Conservation (phyloP, 2,113 vertebrate species). For the Ptilorrhoa leucosticta region DNA sequence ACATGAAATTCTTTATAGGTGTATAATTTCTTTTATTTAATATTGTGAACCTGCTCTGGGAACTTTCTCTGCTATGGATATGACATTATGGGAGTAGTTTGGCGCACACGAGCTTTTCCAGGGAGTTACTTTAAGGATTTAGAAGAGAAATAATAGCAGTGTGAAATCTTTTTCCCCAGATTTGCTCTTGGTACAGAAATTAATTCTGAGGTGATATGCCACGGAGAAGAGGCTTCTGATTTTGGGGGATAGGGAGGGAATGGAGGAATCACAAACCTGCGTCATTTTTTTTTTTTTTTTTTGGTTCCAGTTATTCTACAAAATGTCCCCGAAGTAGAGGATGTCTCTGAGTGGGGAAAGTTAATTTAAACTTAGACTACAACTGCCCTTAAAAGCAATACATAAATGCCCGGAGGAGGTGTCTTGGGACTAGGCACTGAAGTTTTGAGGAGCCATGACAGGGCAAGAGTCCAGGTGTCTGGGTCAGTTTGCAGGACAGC, state of each 20-base stretch:
- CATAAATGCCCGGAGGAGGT: background rate
- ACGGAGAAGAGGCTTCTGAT: background rate
- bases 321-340: background rate
- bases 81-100: background rate
- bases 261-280: background rate
- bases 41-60: background rate
- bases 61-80: background rate
- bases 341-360: background rate
- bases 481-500: background rate
- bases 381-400: background rate
- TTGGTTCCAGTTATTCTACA: background rate
- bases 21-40: background rate
- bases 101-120: background rate
- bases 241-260: background rate
- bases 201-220: background rate
- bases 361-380: background rate
- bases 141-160: background rate
- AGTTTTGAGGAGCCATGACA: background rate
- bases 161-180: background rate
- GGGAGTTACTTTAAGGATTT: background rate
- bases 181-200: background rate
- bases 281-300: background rate
- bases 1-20: background rate
- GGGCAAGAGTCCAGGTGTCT: background rate
- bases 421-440: background rate